Evolutionary conservation across 2,888 invertebrate species (phyloP).

Genomic region (Leucozona laternaria): DNA sequence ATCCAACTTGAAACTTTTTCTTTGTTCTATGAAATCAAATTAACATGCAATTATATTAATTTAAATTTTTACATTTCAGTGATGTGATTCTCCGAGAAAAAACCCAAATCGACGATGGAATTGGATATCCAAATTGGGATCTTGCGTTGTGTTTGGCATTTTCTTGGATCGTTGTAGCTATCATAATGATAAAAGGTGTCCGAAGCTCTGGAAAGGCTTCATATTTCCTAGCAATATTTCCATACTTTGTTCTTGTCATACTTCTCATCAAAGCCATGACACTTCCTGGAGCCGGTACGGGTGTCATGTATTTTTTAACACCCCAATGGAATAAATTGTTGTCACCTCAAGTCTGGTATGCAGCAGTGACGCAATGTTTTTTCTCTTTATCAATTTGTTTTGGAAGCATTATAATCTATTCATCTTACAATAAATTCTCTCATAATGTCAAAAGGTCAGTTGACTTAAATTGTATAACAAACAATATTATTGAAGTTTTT

Average conservation of each 20-base stretch:
- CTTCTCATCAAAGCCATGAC: slow-evolving; percentile 86
- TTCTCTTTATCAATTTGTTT: slow-evolving; percentile 87
- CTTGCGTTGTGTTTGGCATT: slow-evolving; percentile 84
- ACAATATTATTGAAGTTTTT: not conserved
- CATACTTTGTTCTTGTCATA: slow-evolving; percentile 86
- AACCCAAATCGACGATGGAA: slow-evolving; percentile 84
- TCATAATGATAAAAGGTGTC: slow-evolving; percentile 85
- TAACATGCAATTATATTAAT: too few species aligned
- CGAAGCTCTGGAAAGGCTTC: slow-evolving; percentile 87
- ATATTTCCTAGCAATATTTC: slow-evolving; percentile 89
- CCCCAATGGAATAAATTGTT: slow-evolving; percentile 86
- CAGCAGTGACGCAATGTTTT: slow-evolving; percentile 87
- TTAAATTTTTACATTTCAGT: slow-evolving; percentile 81
- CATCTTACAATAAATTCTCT: slow-evolving; percentile 86
- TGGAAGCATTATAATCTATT: slow-evolving; percentile 86
- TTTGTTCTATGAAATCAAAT: too few species aligned
- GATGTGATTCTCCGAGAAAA: slow-evolving; percentile 85
- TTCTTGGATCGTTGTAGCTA: slow-evolving; percentile 85
- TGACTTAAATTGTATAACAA: not conserved
- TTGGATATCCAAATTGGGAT: slow-evolving; percentile 85
- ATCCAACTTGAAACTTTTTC: too few species aligned
- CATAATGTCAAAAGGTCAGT: slow-evolving; percentile 86
- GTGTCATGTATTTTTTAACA: slow-evolving; percentile 87
- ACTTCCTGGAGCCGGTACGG: slow-evolving; percentile 86
- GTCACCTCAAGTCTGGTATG: slow-evolving; percentile 85